Evolutionary conservation across 2,113 vertebrate species (phyloP).

Genomic region (Neogobius melanostomus): DNA sequence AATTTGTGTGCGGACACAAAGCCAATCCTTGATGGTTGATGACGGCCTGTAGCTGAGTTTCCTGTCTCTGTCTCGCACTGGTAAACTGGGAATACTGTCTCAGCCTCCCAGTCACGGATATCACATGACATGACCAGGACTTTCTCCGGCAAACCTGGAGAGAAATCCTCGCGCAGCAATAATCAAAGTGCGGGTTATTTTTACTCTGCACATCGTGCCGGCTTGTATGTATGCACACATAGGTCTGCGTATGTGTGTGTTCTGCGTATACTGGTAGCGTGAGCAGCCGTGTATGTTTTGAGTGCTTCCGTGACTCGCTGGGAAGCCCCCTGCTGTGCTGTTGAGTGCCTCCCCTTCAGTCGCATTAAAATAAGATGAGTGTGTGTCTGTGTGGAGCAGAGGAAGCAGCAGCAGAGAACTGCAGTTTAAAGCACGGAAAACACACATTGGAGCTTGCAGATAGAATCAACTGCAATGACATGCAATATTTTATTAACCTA

Average conservation of each 20-base stretch:
- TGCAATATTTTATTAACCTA: not conserved
- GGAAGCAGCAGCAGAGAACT: constrained; percentile 39
- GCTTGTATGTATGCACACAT: constrained; percentile 18
- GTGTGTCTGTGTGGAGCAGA: constrained; percentile 28
- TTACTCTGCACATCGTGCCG: constrained; percentile 10
- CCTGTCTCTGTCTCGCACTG: constrained; percentile 35
- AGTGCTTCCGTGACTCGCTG: constrained; percentile 77
- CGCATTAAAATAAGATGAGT: constrained; percentile 80
- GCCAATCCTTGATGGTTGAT: constrained; percentile 46
- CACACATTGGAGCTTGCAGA: constrained; percentile 20
- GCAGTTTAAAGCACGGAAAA: constrained; percentile 54
- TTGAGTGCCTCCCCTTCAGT: constrained; percentile 71
- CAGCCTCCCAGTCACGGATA: constrained; percentile 56
- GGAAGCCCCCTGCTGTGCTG: constrained; percentile 76
- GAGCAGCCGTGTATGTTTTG: constrained; percentile 65
- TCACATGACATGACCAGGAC: constrained; percentile 23
- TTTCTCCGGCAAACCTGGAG: constrained; percentile 13
- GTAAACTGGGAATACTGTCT: constrained; percentile 39
- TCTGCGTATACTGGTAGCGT: constrained; percentile 62
- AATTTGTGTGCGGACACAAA: constrained; percentile 14
- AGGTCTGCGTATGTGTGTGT: constrained; percentile 27
- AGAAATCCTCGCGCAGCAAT: constrained; percentile 14
- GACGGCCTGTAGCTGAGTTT: constrained; percentile 45
- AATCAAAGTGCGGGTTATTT: constrained; percentile 26
- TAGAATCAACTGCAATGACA: not conserved